phyloP scores from a whole-genome alignment of 1,140 invertebrate species.

The Holcopasites calliopsidis region DNA sequence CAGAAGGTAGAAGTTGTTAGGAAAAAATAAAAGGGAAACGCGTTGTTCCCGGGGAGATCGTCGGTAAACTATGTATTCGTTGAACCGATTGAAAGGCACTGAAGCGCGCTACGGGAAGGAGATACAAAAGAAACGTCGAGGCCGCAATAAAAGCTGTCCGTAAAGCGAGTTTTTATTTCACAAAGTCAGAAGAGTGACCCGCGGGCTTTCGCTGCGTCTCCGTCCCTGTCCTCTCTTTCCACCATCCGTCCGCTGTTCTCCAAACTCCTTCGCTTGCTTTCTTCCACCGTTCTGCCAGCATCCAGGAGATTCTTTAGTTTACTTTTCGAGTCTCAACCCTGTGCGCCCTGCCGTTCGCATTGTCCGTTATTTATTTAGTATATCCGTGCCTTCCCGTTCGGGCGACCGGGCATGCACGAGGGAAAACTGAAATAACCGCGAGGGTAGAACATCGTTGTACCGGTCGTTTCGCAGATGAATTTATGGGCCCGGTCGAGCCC shows the following conservation, averaged over 20 bases:
- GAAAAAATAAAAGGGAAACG: slow-evolving; percentile 24
- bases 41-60: slow-evolving; percentile 56
- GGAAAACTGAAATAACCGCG: slow-evolving; percentile 28
- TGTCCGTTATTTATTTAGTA: slow-evolving; percentile 52
- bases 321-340: slow-evolving; percentile 39
- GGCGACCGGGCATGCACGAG: neutral
- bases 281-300: neutral
- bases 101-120: slow-evolving; percentile 63
- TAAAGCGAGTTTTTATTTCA: slow-evolving; percentile 78
- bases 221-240: slow-evolving; percentile 25
- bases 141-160: slow-evolving; percentile 75
- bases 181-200: slow-evolving; percentile 73
- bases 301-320: slow-evolving; percentile 52
- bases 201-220: slow-evolving; percentile 59
- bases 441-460: neutral
- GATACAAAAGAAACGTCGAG: slow-evolving; percentile 72
- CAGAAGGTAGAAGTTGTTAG: slow-evolving; percentile 45
- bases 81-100: slow-evolving; percentile 73
- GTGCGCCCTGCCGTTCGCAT: slow-evolving; percentile 7
- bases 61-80: slow-evolving; percentile 66
- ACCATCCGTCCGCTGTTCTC: neutral
- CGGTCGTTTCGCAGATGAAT: slow-evolving; percentile 31
- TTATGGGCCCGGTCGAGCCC: neutral
- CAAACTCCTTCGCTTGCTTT: slow-evolving; percentile 10
- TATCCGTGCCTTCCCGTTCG: neutral